Base-by-base conservation (phyloP, 2,797 vertebrate species). In the Esox lucius region DNA sequence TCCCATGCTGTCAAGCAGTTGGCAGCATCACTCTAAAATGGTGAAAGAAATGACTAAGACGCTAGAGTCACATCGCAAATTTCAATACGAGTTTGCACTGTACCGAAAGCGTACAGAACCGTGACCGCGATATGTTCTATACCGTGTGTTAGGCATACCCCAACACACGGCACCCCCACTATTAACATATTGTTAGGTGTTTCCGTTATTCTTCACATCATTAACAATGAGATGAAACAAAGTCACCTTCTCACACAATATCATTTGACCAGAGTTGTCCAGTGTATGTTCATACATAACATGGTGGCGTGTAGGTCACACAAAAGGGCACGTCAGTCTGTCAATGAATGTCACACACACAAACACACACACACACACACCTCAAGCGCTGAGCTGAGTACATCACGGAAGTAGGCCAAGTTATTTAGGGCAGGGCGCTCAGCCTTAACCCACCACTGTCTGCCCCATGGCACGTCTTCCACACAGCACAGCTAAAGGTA, bases 401-500 rank as follows among this genome's bases (percentile, higher is more conserved):
- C 70, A 65, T 75, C 4, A 2, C 74, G 81, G 42, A 85, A 77
- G 72, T 74, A 80, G 80, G 74, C 59, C 84, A 73, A 48, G 72
- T 80, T 78, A 72, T 78, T 73, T 72, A 69, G 82, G 80, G 35
- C 75, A 24, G 28, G 69, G 31, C 31, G 28, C 35, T 69, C 33
- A 69, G 73, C 31, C 51, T 66, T 70, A 72, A 33, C 61, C 64
- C 68, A 75, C 68, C 68, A 68, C 68, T 2, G 69, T 26, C 68
- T 46, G 24, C 22, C 35, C 70, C 49, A 28, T 24, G 53, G 19
- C 53, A 61, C 71, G 49, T 42, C 28, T 68, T 42, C n/a, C 68
- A 17, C 53, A 67, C 4, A 70, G 35, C 46, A 62, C 26, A 26
- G 28, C n/a, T 53, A 68, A 69, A 61, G 49, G 31, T 15, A 42